Conservation (phyloP, 2,113 vertebrate species). For the Sitta europaea region DNA sequence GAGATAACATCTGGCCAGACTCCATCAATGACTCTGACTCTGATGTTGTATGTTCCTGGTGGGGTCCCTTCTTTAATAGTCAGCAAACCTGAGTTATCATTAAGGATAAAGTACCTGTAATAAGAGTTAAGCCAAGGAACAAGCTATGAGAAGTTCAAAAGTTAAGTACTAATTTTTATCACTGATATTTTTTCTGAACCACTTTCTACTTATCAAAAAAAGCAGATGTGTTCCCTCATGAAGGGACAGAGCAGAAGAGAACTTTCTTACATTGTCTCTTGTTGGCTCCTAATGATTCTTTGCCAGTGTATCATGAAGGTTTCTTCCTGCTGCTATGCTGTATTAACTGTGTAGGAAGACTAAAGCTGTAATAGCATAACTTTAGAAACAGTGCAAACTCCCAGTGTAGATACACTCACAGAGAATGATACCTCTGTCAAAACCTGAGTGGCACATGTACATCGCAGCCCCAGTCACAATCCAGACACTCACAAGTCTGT, state of each 20-base stretch:
- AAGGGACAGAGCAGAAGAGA: background rate
- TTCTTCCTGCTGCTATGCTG: background rate
- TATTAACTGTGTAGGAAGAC: background rate
- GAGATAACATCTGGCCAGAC: slow-evolving; percentile 88
- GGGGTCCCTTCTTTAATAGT: slow-evolving; percentile 79
- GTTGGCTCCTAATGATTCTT: background rate
- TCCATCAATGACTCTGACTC: slow-evolving; percentile 81
- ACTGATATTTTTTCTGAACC: background rate
- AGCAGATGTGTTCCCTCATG: background rate
- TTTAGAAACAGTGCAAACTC: background rate
- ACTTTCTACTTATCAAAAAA: background rate
- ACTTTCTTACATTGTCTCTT: background rate
- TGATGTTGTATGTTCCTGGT: slow-evolving; percentile 75
- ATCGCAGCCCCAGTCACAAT: background rate
- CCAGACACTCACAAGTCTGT: background rate
- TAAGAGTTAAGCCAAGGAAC: slow-evolving; percentile 32
- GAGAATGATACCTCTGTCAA: background rate
- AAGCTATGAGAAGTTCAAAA: slow-evolving; percentile 36
- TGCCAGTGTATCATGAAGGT: background rate
- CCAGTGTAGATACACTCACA: background rate
- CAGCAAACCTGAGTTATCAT: slow-evolving; percentile 82
- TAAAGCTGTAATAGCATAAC: background rate
- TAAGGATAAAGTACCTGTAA: slow-evolving; percentile 81
- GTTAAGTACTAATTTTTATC: background rate
- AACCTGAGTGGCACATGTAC: background rate